Evolutionary conservation across 2,113 vertebrate genomes (phyloP), one percentile per base, ranked within the genome.

Genomic region (Mesitornis unicolor): DNA sequence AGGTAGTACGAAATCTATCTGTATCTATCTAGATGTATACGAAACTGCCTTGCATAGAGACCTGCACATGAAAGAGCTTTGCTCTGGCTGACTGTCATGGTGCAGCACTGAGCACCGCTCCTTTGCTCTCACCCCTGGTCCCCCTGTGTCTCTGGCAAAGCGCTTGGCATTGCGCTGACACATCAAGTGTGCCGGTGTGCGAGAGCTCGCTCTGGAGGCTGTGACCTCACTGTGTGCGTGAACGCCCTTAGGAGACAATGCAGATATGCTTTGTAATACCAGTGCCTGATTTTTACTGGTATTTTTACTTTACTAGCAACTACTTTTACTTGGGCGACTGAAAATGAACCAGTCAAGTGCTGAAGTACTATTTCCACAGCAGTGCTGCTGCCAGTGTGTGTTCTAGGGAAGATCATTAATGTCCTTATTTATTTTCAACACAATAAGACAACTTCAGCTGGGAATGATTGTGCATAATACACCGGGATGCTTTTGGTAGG

Each of bases 111-210:
- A 48, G 77, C 56, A 6, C 42, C 4, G 4, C 4, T 5, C 7
- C 61, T 33, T 65, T 26, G 28, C 50, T n/a, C 63, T 38, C 43
- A 21, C 3, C 43, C 9, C 11, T 5, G 3, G 2, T 8, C n/a
- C 13, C 2, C 14, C 38, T 0, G 0, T 2, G 25, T 31, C 28
- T 11, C 57, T 69, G 69, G 54, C 65, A 35, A 33, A 15, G 7
- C 0, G 1, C 25, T 38, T 29, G 61, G 10, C 40, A 0, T 28
- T 13, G 33, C n/a, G 4, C 26, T 9, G 84, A 6, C 26, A 4
- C 0, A 0, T 24, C 2, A 2, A 3, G 54, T 1, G 12, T 33
- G 29, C 25, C 0, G 3, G 17, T 8, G 10, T 10, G 25, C 3
- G 4, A 47, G 26, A 63, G 50, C 10, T 29, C 63, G n/a, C 57